phyloP scores from a whole-genome alignment of 2,113 vertebrate species.

The Siniperca chuatsi region DNA sequence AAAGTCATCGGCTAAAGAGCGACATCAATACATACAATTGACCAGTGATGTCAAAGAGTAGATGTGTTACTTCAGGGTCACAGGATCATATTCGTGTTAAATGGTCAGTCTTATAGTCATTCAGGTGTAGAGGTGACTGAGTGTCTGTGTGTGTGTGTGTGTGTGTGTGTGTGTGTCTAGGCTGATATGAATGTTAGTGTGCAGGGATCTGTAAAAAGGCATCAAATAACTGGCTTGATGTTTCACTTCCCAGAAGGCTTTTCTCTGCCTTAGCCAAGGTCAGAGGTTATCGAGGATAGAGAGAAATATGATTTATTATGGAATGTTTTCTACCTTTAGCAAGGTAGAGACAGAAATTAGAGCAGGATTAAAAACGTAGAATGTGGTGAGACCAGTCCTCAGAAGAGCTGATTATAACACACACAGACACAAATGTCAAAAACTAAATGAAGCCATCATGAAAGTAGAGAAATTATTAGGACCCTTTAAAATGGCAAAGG shows the following conservation, averaged over 20 bases:
- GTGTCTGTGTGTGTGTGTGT: background rate
- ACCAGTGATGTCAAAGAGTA: conserved; percentile 40
- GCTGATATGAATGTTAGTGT: conserved; percentile 49
- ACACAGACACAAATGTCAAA: background rate
- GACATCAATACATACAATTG: conserved; percentile 69
- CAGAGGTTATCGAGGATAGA: conserved; percentile 70
- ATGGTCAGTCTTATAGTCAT: conserved; percentile 37
- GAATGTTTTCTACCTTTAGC: conserved; percentile 51
- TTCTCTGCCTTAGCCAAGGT: conserved; percentile 68
- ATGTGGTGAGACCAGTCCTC: conserved; percentile 5
- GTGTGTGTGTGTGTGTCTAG: conserved; percentile 10
- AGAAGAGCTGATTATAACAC: conserved; percentile 24
- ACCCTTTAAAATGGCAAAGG: background rate
- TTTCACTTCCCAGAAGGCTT: conserved; percentile 73
- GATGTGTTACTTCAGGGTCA: conserved; percentile 58
- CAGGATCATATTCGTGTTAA: conserved; percentile 58
- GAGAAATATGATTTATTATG: conserved; percentile 66
- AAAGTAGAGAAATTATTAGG: background rate
- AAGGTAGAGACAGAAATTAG: conserved; percentile 50
- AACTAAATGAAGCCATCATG: background rate
- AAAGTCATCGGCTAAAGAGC: conserved; percentile 54
- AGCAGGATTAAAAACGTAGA: conserved; percentile 50
- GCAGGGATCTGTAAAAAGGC: conserved; percentile 62
- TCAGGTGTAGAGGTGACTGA: conserved; percentile 49
- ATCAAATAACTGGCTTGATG: conserved; percentile 68